Percentiles rank a stretch among this genome's conserved stretches.
Evolutionary conservation across 2,113 vertebrate species (phyloP).

Genomic region (Sinocyclocheilus maitianheensis): DNA sequence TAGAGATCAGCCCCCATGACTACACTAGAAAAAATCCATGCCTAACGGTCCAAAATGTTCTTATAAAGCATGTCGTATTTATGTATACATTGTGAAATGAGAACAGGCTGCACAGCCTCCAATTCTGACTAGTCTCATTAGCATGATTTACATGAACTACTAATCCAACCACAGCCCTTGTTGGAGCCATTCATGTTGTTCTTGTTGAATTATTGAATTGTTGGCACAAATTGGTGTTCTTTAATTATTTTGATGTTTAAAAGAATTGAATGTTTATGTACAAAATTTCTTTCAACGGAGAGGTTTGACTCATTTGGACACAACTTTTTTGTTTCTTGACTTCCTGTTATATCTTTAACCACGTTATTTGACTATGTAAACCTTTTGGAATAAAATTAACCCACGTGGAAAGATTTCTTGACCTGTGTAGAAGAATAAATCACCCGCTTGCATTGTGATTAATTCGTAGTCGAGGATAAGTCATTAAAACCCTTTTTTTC

Average conservation of each 20-base stretch:
- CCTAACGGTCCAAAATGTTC: not conserved
- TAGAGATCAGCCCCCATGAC: not conserved
- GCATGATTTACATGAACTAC: not conserved
- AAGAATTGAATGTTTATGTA: not conserved
- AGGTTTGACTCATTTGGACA: not conserved
- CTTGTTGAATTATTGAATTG: not conserved
- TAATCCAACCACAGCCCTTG: not conserved
- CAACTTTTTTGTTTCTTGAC: too few species aligned
- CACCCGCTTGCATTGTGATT: not conserved
- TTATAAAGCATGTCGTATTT: not conserved
- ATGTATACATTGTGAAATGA: not conserved
- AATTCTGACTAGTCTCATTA: not conserved
- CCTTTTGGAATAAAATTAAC: not conserved
- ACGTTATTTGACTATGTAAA: not conserved
- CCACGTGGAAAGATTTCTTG: not conserved
- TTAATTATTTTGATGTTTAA: not conserved
- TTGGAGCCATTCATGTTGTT: not conserved
- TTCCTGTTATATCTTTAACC: too few species aligned
- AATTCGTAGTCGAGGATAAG: too few species aligned
- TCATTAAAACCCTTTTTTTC: not conserved
- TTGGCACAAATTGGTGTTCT: not conserved
- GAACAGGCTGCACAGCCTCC: conserved; percentile 1
- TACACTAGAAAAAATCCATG: not conserved
- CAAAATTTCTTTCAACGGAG: not conserved
- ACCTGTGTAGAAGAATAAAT: not conserved